Conservation (phyloP, 2,797 vertebrate genomes). For the Channallabes apus region DNA sequence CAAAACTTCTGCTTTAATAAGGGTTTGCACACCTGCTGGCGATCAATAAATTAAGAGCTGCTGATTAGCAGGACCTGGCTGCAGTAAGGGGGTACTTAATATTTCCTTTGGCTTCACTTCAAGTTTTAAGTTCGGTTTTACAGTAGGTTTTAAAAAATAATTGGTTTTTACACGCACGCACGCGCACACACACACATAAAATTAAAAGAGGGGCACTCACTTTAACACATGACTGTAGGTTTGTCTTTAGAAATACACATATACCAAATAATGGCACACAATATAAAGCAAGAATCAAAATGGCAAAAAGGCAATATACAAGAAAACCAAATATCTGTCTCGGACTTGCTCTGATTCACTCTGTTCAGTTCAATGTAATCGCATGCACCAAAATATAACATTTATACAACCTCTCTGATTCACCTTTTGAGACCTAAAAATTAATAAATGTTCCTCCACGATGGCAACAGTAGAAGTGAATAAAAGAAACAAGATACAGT, state of each 20-base stretch:
- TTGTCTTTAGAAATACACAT: neutral
- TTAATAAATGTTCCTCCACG: conserved; percentile 69
- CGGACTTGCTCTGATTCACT: neutral
- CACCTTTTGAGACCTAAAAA: conserved; percentile 9
- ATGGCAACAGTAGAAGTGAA: conserved; percentile 73
- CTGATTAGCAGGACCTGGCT: too few species aligned
- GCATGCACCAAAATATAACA: conserved; percentile 24
- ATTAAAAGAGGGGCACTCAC: too few species aligned
- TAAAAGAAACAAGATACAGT: conserved; percentile 31
- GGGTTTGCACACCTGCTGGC: too few species aligned
- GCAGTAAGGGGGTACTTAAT: too few species aligned
- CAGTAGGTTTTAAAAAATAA: too few species aligned
- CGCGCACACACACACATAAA: too few species aligned
- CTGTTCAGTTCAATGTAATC: neutral
- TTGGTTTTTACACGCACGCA: too few species aligned
- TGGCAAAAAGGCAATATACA: conserved; percentile 51
- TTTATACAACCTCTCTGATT: conserved; percentile 4
- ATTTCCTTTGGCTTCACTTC: too few species aligned
- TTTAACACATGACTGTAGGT: neutral
- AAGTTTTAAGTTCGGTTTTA: too few species aligned
- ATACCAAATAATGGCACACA: neutral
- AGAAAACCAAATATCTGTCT: conserved; percentile 49
- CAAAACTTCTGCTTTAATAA: too few species aligned
- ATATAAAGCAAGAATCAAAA: conserved; percentile 21
- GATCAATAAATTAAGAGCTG: too few species aligned